Evolutionary conservation across 2,113 vertebrate species (phyloP), one percentile per base, ranked within the genome.

Genomic region (Salvelinus alpinus): DNA sequence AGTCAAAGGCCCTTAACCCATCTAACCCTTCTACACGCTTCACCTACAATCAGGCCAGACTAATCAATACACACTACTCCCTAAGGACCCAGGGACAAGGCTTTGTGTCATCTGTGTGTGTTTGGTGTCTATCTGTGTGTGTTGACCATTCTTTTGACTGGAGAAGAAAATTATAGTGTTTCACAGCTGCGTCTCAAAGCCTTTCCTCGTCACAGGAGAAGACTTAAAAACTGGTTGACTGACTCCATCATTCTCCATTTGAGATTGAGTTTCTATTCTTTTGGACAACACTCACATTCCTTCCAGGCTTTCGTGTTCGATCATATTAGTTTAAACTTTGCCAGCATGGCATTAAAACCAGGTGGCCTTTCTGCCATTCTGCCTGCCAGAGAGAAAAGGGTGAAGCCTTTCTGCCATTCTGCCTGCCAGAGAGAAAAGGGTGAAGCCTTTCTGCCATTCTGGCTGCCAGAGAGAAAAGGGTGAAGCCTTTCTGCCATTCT

Each of bases 61-160:
- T 84, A n/a, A 93, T 93, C 92, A 87, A 92, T 93, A 92, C 72
- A 3, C 4, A 31, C 44, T 68, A 1, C 14, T 86, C 90, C 90
- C 92, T 0, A 62, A 82, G 88, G 88, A 31, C 91, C 0, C 66
- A 82, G 88, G 87, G 44, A 76, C 74, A 71, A 0, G 14, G 59
- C 75, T 77, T 47, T 72, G 54, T 79, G 68, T 60, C 67, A 29
- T 29, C 44, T 38, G 78, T 70, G 12, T 25, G 20, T 29, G 51
- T 24, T 84, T 67, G 75, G 71, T 16, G 70, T 72, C 70, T 69
- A 24, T 57, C 29, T 82, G 79, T n/a, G 51, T 80, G 78, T 82
- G 72, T 70, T 54, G 51, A 54, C 22, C 44, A 24, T 47, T n/a
- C 18, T 38, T 25, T 48, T 76, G 54, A 62, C 60, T 7, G 60